Percentiles rank a stretch among this genome's conserved stretches.
Conservation (phyloP, 2,797 vertebrate genomes). For the Halcyon leucocephala region DNA sequence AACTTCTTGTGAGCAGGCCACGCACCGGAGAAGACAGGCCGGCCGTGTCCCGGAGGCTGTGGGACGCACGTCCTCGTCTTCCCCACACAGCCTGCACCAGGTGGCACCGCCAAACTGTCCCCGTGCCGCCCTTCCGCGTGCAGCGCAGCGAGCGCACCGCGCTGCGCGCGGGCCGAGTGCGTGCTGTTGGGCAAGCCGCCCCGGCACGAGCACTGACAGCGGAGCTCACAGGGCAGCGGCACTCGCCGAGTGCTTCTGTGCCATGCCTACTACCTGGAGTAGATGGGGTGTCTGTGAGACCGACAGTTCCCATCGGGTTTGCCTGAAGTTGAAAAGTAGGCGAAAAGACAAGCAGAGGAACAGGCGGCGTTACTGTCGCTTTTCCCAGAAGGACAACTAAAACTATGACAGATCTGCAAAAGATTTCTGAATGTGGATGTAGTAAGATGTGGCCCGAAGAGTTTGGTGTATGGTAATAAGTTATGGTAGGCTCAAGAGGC, state of each 20-base stretch:
- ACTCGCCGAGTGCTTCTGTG: background rate
- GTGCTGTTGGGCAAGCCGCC: background rate
- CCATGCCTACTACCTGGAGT: fast-evolving
- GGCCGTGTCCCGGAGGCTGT: no score
- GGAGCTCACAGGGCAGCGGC: no score
- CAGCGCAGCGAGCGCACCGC: fast-evolving
- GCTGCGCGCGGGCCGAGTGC: background rate
- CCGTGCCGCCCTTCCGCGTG: no score
- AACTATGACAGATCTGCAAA: background rate
- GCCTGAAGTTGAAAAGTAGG: background rate
- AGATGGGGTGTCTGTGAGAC: background rate
- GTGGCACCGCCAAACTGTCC: background rate
- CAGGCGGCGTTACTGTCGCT: background rate
- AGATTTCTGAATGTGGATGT: background rate
- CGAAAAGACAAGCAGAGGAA: background rate
- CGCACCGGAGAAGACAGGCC: no score
- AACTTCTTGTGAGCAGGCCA: no score
- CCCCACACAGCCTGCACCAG: background rate
- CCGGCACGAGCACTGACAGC: fast-evolving
- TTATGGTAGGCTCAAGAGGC: background rate
- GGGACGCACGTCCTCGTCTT: background rate
- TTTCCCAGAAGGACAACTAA: background rate
- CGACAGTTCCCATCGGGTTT: background rate
- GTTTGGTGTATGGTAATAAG: background rate
- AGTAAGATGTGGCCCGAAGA: fast-evolving